A percentile compares a stretch with the other conserved stretches of the same genome.
Evolutionary conservation across 2,113 vertebrate species (phyloP).

Genomic region (Pleuronectes platessa): DNA sequence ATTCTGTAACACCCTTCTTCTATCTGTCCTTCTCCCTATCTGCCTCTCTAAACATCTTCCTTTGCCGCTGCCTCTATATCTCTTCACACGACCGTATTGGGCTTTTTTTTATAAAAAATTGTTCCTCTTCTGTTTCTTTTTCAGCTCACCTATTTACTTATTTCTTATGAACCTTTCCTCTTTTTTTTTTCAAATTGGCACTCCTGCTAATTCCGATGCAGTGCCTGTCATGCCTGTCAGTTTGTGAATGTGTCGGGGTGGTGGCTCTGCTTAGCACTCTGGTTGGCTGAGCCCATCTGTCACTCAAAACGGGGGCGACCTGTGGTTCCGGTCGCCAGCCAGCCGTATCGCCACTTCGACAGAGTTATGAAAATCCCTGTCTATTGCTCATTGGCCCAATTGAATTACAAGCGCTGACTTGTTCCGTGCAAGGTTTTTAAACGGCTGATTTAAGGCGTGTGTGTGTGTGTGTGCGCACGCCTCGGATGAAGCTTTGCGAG

Average conservation of each 20-base stretch:
- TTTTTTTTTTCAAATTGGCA: slow-evolving; percentile 8
- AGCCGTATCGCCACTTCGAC: slow-evolving; percentile 79
- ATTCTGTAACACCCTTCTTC: slow-evolving; percentile 51
- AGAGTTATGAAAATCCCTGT: slow-evolving; percentile 88
- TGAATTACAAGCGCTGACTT: slow-evolving; percentile 81
- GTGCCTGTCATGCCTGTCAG: slow-evolving; percentile 83
- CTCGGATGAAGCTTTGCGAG: slow-evolving; percentile 29
- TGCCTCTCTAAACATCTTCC: slow-evolving; percentile 58
- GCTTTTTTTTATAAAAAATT: not conserved
- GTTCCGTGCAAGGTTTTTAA: slow-evolving; percentile 63
- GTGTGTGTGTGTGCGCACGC: not conserved
- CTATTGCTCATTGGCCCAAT: slow-evolving; percentile 86
- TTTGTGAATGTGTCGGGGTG: slow-evolving; percentile 35
- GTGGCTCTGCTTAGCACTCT: slow-evolving; percentile 85
- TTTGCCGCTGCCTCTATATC: slow-evolving; percentile 16
- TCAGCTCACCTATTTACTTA: slow-evolving; percentile 2
- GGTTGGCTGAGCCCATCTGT: slow-evolving; percentile 93
- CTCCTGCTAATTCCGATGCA: slow-evolving; percentile 76
- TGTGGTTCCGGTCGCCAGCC: slow-evolving; percentile 82
- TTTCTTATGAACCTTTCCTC: not conserved
- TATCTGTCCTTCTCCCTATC: slow-evolving; percentile 49
- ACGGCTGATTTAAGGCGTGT: slow-evolving; percentile 62
- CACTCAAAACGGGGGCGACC: slow-evolving; percentile 86
- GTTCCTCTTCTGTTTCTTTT: not conserved
- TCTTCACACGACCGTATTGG: slow-evolving; percentile 6